Evolutionary conservation across 2,113 vertebrate genomes (phyloP), one percentile per base, ranked within the genome.

Genomic region (Varanus salvator): DNA sequence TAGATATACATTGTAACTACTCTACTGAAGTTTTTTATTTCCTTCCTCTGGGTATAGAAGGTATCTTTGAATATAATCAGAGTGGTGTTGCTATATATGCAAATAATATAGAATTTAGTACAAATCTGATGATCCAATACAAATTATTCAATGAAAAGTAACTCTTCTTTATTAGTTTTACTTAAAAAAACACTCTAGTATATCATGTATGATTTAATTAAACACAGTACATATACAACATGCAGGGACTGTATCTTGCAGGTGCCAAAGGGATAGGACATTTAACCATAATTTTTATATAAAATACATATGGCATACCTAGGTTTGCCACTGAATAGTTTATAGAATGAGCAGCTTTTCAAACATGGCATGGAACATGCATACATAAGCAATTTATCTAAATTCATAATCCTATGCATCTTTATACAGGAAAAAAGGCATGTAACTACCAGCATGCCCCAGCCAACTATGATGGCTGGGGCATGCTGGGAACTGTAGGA

Each of bases 281-380:
- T 38, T 86, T 93, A 88, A 64, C 48, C 80, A 81, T 64, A 91
- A 52, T 57, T 80, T 96, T 96, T 90, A 96, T 95, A 96, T 60
- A 44, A 91, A 91, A 69, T 89, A 50, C 92, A 94, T 23, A 89
- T 82, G 89, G 19, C 31, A 50, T 11, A 90, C 90, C 95, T 85
- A 94, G 92, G 87, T 52, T 87, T 76, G 4, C 29, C 34, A 78
- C 38, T 44, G 38, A 44, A 44, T 48, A 80, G 8, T 69, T 57
- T 66, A 92, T 91, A 91, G 96, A 96, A 96, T 95, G 91, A 80
- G 8, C 52, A 92, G 87, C 83, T 91, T 84, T 90, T 90, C 89
- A 48, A 25, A 4, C 38, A 44, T 93, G 84, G 92, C 76, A 92
- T 92, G 60, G 50, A 44, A 68, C 34, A 54, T 44, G n/a, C 72